Conservation (phyloP, 2,797 vertebrate genomes). For the Bradypodion ventrale region DNA sequence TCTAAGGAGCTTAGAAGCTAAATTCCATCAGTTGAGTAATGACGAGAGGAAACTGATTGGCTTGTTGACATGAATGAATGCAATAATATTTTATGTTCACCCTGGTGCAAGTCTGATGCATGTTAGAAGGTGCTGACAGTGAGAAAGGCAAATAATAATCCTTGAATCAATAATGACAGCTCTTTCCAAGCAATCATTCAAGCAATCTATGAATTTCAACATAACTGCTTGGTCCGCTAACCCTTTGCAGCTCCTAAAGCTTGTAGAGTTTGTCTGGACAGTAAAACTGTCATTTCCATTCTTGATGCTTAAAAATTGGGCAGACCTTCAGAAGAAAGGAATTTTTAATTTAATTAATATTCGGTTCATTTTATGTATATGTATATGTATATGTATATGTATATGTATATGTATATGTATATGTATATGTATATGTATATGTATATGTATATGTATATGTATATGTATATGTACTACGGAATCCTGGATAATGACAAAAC, state of each 20-base stretch:
- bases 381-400: background rate
- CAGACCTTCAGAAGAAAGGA: background rate
- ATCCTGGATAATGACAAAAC: no score
- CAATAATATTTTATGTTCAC: conserved; percentile 32
- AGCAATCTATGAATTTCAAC: background rate
- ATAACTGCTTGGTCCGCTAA: conserved; percentile 23
- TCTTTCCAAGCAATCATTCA: conserved; percentile 36
- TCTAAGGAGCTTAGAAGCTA: background rate
- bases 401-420: background rate
- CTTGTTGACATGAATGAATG: conserved; percentile 31
- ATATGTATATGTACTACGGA: background rate
- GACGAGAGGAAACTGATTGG: conserved; percentile 14
- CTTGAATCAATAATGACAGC: background rate
- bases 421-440: background rate
- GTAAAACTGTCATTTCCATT: background rate
- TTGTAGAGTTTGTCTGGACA: background rate
- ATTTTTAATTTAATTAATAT: background rate
- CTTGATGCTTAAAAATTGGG: background rate
- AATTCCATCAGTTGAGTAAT: background rate
- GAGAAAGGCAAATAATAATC: conserved; percentile 25
- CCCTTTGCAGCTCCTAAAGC: conserved; percentile 10
- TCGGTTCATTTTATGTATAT: background rate
- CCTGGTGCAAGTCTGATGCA: conserved; percentile 47
- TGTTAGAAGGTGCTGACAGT: conserved; percentile 36
- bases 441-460: background rate